Base-by-base conservation (phyloP, 1,140 invertebrate species). In the Rhagoletis zephyria region DNA sequence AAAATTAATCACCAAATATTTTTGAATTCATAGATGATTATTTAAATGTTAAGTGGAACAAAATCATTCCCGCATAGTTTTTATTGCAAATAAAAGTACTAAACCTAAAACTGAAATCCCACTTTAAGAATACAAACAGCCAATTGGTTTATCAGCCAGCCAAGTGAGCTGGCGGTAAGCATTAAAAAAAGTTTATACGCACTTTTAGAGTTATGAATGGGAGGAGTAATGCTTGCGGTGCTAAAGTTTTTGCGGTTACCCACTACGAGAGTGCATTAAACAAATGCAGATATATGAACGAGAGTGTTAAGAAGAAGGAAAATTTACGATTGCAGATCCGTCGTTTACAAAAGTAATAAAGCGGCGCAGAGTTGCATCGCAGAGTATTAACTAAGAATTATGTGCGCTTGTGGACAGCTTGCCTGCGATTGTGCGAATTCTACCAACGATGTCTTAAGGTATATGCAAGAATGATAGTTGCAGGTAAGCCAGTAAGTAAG, bases 191-290 rank as follows among this genome's bases (percentile, higher is more conserved):
- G 74, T 56, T 56, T 12, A 56, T 56, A 81, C 19, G 48, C 48
- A 81, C 10, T 56, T 30, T 19, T 81, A 48, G 48, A 81, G 16
- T 81, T 81, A 81, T 81, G 74, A 56, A 81, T 81, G 42, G 74
- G 14, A 9, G 70, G 16, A 19, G 14, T 30, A 74, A 67, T 42
- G 65, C 65, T 6, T 7, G 9, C 65, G 6, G 65, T 48, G 16
- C 12, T 19, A 81, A 81, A 81, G 16, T 56, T 81, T 81, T 81
- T 59, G n/a, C 30, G 74, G 16, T 1, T 51, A 59, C 1, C 12
- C 16, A 77, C 1, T 51, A 9, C 12, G 42, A 9, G 9, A 4
- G 61, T n/a, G n/a, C 16, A 30, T 6, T 6, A 4, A 81, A 59
- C 16, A 77, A 45, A 51, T 10, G 4, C 12, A 12, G 7, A 51